Base-by-base conservation (phyloP, 2,797 vertebrate genomes). In the Sebastes minor region DNA sequence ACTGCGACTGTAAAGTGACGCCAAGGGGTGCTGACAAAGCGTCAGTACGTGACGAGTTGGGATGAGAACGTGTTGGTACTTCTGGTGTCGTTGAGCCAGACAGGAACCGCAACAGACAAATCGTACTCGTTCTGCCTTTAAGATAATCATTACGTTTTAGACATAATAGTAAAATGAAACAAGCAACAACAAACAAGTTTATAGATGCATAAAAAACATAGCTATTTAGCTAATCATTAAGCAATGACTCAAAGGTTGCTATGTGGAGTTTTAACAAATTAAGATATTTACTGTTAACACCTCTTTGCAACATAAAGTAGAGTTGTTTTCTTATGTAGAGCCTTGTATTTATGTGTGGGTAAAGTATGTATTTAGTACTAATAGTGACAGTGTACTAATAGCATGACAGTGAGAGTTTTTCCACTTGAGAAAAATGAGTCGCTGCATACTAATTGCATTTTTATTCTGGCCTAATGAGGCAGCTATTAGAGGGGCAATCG, bases 391-490 rank as follows among this genome's bases (percentile, higher is more conserved):
- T 63, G 11, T 10, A 49, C 33, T 63, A 63, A 35, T 14, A 56
- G 12, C 49, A 25, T 57, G 57, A 59, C 14, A n/a, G 22, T 16
- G 25, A 60, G 9, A 28, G 33, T 22, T 63, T 38, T 28, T 52
- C 25, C 22, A 32, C 35, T 27, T 33, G 33, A 72, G 52, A 73
- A 46, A 57, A 80, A 53, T n/a, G 0, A 20, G 6, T 27, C 3
- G 20, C 32, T 42, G 32, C 55, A 62, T 22, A 22, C 42, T 61
- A 6, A 59, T 13, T 53, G 23, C 30, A 55, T 60, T 65, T 68
- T 69, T 35, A 42, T 74, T 52, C 28, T 4, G 33, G 22, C 30
- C 42, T 69, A 76, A 78, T 75, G 67, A 86, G 65, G 16, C 61
- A 18, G 49, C 46, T 55, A 69, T 76, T 46, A 72, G 33, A 25